A percentile compares a stretch with the other conserved stretches of the same genome.
Evolutionary conservation across 2,113 vertebrate genomes (phyloP).

Genomic region (Bubo scandiacus): DNA sequence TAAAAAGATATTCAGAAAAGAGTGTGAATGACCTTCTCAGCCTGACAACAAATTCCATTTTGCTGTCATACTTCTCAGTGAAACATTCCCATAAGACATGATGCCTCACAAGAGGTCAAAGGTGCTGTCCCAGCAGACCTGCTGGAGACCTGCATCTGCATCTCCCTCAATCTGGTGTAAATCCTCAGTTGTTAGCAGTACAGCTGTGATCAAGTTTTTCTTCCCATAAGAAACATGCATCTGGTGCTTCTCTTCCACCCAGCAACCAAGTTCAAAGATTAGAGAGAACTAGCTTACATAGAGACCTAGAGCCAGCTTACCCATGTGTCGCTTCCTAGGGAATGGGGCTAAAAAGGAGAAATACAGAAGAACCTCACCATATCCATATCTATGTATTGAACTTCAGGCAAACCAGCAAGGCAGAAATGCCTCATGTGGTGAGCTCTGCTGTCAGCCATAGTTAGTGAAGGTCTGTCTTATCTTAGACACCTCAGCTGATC

Average conservation of each 20-base stretch:
- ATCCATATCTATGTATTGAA: background rate
- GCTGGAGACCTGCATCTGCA: background rate
- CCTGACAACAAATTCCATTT: background rate
- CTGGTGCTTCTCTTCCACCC: background rate
- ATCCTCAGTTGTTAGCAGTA: background rate
- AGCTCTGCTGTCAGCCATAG: background rate
- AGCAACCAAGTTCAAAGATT: background rate
- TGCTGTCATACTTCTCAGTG: background rate
- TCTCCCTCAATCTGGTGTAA: background rate
- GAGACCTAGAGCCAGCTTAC: background rate
- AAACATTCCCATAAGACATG: background rate
- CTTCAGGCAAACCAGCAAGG: background rate
- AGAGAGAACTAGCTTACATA: background rate
- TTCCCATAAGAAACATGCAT: background rate
- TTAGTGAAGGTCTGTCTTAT: background rate
- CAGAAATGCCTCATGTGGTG: background rate
- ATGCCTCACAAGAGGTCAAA: background rate
- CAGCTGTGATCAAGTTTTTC: background rate
- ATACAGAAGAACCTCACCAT: background rate
- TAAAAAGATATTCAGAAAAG: background rate
- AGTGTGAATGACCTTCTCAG: background rate
- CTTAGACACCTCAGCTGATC: background rate
- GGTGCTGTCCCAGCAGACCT: background rate
- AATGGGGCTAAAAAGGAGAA: background rate
- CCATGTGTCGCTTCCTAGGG: accelerated